Evolutionary conservation across 2,113 vertebrate genomes (phyloP), one percentile per base, ranked within the genome.

Genomic region (Engystomops pustulosus): DNA sequence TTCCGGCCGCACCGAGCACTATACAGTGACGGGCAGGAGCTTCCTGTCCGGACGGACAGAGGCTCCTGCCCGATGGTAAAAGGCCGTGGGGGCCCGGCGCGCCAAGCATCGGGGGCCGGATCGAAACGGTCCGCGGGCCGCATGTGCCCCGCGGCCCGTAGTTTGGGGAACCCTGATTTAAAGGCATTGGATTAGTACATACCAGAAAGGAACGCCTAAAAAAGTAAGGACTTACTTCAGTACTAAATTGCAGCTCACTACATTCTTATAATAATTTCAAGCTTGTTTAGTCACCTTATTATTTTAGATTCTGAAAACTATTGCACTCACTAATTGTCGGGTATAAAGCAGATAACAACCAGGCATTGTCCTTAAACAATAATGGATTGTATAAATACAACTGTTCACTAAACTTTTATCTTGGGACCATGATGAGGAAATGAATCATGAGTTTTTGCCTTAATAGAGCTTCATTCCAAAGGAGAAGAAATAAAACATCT

Each of bases 301-400:
- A 49, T 69, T 53, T 36, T 14, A 34, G 10, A 25, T n/a, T 30
- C 14, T 55, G 25, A 76, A 30, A 67, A 76, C 32, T 38, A 34
- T 62, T 67, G 34, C 27, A 8, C 12, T 51, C 76, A 34, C 41
- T 49, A 23, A 60, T 6, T 36, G 49, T 38, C 49, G 17, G 47
- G 23, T 25, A 62, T 60, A 44, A 49, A 83, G 51, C 23, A 45
- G n/a, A 70, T 58, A 58, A 36, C 20, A 41, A 27, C 68, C 32
- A 25, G 45, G 30, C 45, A 60, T 83, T 38, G 20, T 23, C n/a
- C 58, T 36, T 25, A 76, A 47, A 83, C 81, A 83, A 83, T 76
- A 38, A 27, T n/a, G 18, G 1, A 25, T 65, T 83, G 10, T 32
- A 38, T 44, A 82, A 62, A 69, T 69, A 30, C 51, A 47, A 67